Evolutionary conservation across 2,888 invertebrate genomes (phyloP), one percentile per base, ranked within the genome.

Genomic region (Orthosia cruda): DNA sequence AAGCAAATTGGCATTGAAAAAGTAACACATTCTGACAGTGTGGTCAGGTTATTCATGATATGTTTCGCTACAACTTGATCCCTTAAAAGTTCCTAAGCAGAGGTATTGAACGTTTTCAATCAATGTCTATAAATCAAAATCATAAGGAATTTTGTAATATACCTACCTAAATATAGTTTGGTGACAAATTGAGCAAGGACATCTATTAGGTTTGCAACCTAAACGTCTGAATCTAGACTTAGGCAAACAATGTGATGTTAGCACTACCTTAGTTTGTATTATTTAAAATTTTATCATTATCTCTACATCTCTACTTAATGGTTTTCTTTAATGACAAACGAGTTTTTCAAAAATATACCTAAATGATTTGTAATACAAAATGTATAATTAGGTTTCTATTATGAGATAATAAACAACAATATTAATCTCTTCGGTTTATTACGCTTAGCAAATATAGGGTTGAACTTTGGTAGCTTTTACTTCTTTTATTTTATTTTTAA

Each of bases 161-260:
- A 78, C 52, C 20, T 64, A 66, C 52, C 20, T 64, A 66, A 67
- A 63, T 67, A 59, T 68, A 81, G 65, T 72, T 77, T 79, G 75
- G 23, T 74, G 74, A 83, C 72, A 82, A 77, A 80, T 70, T 70
- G 71, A 82, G 72, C 74, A 75, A 65, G 58, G 80, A 77, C 88
- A 86, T 88, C 84, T 74, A 61, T 72, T 85, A 85, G 83, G 84
- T 79, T 87, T 88, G 83, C 78, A 65, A 83, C 80, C 84, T 87
- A 75, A 77, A 77, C 74, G 87, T 87, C 80, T 88, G 77, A 85
- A 83, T 82, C 73, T 90, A 91, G 82, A 87, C 85, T 85, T 89
- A 91, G 88, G 85, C 86, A 87, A 91, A 90, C 89, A 92, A 90
- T 93, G 93, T 93, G 93, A 93, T 93, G 89, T 91, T 93, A 93